Percentiles rank a stretch among this genome's conserved stretches.
phyloP scores from a whole-genome alignment of 2,113 vertebrate genomes.

The Leucosticte australis region DNA sequence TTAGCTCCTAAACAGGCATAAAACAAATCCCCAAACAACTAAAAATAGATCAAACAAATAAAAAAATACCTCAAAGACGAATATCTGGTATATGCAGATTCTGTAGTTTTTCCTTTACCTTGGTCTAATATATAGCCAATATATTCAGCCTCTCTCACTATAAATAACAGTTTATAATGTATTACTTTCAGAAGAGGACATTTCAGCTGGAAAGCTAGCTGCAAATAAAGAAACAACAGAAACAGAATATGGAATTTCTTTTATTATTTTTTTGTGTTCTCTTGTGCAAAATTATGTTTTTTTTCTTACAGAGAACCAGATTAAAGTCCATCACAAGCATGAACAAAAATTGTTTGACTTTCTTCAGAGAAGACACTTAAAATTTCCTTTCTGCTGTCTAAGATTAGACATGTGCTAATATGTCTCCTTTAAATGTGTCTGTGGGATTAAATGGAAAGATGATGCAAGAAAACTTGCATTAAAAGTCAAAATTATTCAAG shows the following conservation, averaged over 20 bases:
- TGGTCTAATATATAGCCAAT: not conserved
- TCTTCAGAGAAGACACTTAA: not conserved
- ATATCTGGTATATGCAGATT: not conserved
- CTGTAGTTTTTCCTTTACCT: not conserved
- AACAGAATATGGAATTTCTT: not conserved
- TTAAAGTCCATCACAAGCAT: not conserved
- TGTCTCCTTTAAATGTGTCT: not conserved
- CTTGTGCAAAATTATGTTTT: not conserved
- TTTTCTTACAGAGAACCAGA: not conserved
- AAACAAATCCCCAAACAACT: not conserved
- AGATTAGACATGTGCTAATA: not conserved
- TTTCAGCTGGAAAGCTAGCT: not conserved
- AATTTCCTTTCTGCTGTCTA: not conserved
- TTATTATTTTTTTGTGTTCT: not conserved
- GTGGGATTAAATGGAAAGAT: not conserved
- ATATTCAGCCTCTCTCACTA: not conserved
- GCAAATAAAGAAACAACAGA: not conserved
- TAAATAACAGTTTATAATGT: not conserved
- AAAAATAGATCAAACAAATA: not conserved
- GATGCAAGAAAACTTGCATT: not conserved
- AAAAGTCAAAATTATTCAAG: not conserved
- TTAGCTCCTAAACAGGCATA: not conserved
- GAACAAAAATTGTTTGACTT: not conserved
- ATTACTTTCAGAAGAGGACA: not conserved
- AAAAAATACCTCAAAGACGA: not conserved